Base-by-base conservation (phyloP, 2,888 invertebrate species). In the Quadriops clusia region DNA sequence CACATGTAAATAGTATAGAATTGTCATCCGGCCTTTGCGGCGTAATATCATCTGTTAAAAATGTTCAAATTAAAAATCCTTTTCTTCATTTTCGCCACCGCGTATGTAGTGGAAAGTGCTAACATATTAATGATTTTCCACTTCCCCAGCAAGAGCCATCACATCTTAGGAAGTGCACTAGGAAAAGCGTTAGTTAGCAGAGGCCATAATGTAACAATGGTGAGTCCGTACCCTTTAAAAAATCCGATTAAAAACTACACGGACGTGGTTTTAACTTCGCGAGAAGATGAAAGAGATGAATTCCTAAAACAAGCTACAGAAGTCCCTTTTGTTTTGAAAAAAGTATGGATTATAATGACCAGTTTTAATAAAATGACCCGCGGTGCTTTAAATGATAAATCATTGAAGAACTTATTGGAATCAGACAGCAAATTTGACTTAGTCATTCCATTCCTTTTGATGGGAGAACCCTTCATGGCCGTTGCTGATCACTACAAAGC, bases 141-240 rank as follows among this genome's bases (percentile, higher is more conserved):
- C 27, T 41, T 40, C 25, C 41, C 48, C 2, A 40, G 40, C 11
- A 28, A 25, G 21, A 46, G 45, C 27, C 47, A 47, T 28, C 37
- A 38, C 4, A 35, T 39, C 15, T 17, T 47, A 8, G 45, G 45
- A 3, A 37, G 34, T 14, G 28, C 58, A 14, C 49, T 70, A 29
- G 56, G 70, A 41, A 58, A 62, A 25, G 65, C 65, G 41, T 51
- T 71, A 18, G 65, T 65, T 9, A 59, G 56, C 41, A 57, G 62
- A 14, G 61, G 67, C 32, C 68, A 71, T 47, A 60, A 69, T 36
- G 63, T 70, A 35, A 65, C 66, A 18, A 58, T 70, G 40, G 60
- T 71, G 31, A 49, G 44, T 37, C 33, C 45, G 6, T 46, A 37
- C 36, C 44, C 45, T 2, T 22, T 38, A 17, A 22, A 40, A 12